Conservation (phyloP, 2,888 invertebrate genomes). For the Saturnia japonica region DNA sequence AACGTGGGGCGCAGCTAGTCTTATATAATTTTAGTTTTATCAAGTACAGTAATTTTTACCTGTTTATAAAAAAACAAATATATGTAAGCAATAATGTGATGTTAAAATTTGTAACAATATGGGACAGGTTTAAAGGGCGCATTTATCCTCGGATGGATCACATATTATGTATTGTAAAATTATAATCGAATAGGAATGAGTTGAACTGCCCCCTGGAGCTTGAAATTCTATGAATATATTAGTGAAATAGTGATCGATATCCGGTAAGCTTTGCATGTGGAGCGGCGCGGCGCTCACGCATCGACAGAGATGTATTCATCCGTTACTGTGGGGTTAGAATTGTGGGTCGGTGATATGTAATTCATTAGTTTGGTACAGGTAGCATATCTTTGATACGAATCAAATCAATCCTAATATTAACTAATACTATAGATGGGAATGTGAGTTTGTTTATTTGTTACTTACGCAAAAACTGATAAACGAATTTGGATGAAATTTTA, state of each 20-base stretch:
- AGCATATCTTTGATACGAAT: neutral
- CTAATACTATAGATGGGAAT: too few species aligned
- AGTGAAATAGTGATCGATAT: slow-evolving; percentile 45
- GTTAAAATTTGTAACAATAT: neutral
- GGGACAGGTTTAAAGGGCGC: slow-evolving; percentile 6
- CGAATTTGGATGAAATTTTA: too few species aligned
- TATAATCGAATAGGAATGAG: slow-evolving; percentile 22
- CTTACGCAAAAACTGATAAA: too few species aligned
- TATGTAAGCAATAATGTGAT: neutral
- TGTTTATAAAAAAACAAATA: neutral
- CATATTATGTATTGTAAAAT: too few species aligned
- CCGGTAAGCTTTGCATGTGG: slow-evolving; percentile 33
- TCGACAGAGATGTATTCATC: slow-evolving; percentile 40
- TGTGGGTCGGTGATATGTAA: neutral
- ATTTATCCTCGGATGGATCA: neutral
- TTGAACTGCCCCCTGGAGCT: slow-evolving; percentile 19
- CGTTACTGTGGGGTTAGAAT: slow-evolving; percentile 34
- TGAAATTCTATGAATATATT: slow-evolving; percentile 54
- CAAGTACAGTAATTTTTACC: too few species aligned
- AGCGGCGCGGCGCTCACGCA: slow-evolving; percentile 33
- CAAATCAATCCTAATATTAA: too few species aligned
- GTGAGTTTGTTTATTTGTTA: too few species aligned
- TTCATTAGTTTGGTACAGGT: neutral
- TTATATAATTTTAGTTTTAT: too few species aligned
- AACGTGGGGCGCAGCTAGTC: too few species aligned